Conservation (phyloP, 2,113 vertebrate genomes). For the Halcyon senegalensis region DNA sequence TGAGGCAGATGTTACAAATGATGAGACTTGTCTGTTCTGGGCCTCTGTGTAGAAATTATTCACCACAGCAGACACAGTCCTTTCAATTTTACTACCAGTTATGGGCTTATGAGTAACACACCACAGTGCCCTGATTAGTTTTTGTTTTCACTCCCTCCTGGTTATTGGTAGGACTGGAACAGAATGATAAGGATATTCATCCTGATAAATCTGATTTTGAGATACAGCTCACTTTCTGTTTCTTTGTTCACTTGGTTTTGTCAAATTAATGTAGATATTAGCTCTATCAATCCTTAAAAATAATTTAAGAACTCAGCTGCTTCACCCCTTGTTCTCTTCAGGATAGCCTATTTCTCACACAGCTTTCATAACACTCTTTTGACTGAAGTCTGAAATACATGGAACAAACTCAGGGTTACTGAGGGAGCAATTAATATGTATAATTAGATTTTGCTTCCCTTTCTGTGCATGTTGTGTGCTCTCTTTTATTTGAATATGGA, state of each 20-base stretch:
- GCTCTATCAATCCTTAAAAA: slow-evolving; percentile 15
- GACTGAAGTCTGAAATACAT: background rate
- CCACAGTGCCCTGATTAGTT: slow-evolving; percentile 65
- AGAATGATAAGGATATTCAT: slow-evolving; percentile 69
- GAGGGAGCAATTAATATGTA: background rate
- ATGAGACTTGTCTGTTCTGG: slow-evolving; percentile 59
- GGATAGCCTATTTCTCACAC: background rate
- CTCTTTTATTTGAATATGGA: background rate
- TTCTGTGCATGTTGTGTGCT: background rate
- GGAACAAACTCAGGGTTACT: background rate
- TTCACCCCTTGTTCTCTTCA: background rate
- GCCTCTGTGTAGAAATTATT: slow-evolving; percentile 75
- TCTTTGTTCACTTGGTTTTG: slow-evolving; percentile 38
- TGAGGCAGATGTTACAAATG: slow-evolving; percentile 77
- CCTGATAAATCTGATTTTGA: slow-evolving; percentile 48
- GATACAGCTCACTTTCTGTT: slow-evolving; percentile 10
- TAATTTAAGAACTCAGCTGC: background rate
- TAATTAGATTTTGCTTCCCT: background rate
- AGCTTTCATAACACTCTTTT: background rate
- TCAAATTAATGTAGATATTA: slow-evolving; percentile 36
- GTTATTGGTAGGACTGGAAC: slow-evolving; percentile 58
- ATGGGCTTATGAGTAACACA: slow-evolving; percentile 66
- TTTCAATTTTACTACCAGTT: slow-evolving; percentile 76
- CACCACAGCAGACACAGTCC: slow-evolving; percentile 58
- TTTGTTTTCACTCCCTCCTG: slow-evolving; percentile 67